Conservation (phyloP, 2,113 vertebrate genomes). For the Pungitius pungitius region DNA sequence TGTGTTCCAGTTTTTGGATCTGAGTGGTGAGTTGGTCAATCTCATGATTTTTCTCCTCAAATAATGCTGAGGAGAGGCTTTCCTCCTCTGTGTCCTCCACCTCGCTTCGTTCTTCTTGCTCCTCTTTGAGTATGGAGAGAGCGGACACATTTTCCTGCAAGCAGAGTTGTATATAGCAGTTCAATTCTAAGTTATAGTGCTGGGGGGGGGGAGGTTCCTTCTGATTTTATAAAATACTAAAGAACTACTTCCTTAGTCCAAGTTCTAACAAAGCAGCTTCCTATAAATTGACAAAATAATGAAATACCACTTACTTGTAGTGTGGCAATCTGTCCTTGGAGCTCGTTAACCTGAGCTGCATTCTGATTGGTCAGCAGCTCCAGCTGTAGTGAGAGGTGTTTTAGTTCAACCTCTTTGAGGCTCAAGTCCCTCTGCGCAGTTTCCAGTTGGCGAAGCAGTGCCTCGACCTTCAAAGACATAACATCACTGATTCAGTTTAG, state of each 20-base stretch:
- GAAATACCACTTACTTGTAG: slow-evolving; percentile 78
- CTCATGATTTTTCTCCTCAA: slow-evolving; percentile 89
- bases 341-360: slow-evolving; percentile 69
- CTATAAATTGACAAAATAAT: background rate
- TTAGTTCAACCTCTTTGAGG: slow-evolving; percentile 82
- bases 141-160: slow-evolving; percentile 74
- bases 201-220: background rate
- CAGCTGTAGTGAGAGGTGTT: slow-evolving; percentile 84
- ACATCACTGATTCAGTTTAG: background rate
- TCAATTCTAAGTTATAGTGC: background rate
- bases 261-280: background rate
- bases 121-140: slow-evolving; percentile 61
- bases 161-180: background rate
- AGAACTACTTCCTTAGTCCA: background rate
- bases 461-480: slow-evolving; percentile 76
- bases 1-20: slow-evolving; percentile 78
- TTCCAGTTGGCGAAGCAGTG: slow-evolving; percentile 82
- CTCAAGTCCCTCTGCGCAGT: slow-evolving; percentile 80
- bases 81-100: slow-evolving; percentile 53
- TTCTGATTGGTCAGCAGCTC: slow-evolving; percentile 77
- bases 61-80: slow-evolving; percentile 81
- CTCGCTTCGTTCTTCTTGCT: slow-evolving; percentile 35
- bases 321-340: slow-evolving; percentile 77
- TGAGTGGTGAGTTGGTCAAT: slow-evolving; percentile 85
- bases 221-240: background rate